Evolutionary conservation across 2,113 vertebrate genomes (phyloP).

Genomic region (Desmodus rotundus): DNA sequence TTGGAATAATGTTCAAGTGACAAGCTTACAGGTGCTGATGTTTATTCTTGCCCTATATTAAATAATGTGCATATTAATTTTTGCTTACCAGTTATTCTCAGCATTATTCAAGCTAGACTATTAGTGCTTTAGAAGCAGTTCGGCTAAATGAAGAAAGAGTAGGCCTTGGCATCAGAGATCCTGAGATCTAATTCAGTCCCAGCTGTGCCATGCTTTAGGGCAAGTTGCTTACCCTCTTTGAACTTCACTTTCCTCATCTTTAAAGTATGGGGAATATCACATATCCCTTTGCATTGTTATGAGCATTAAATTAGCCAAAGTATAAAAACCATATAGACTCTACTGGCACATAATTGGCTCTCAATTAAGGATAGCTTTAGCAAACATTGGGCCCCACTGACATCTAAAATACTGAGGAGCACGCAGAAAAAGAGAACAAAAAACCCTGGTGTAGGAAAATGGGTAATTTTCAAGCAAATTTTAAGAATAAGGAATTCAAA

Average conservation of each 20-base stretch:
- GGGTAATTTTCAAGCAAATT: neutral
- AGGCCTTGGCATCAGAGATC: neutral
- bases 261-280: neutral
- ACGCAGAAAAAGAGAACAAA: neutral
- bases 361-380: neutral
- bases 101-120: neutral
- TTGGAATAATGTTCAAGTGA: constrained; percentile 45
- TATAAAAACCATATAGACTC: neutral
- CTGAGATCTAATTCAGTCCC: neutral
- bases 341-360: neutral
- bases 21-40: neutral
- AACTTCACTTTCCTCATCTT: neutral
- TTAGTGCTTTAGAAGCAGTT: neutral
- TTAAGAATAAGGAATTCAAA: neutral
- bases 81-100: neutral
- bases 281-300: neutral
- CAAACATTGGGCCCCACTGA: neutral
- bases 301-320: neutral
- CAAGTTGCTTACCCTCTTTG: neutral
- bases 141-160: neutral
- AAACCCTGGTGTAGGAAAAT: neutral
- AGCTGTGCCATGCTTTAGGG: neutral
- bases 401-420: neutral
- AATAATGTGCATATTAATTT: neutral
- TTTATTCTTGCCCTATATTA: constrained; percentile 16